These are phyloP conservation scores for Trissonchulus latispiculum DNA, from an alignment of 2,888 invertebrate genomes.

Conservation along the genomic window DNA sequence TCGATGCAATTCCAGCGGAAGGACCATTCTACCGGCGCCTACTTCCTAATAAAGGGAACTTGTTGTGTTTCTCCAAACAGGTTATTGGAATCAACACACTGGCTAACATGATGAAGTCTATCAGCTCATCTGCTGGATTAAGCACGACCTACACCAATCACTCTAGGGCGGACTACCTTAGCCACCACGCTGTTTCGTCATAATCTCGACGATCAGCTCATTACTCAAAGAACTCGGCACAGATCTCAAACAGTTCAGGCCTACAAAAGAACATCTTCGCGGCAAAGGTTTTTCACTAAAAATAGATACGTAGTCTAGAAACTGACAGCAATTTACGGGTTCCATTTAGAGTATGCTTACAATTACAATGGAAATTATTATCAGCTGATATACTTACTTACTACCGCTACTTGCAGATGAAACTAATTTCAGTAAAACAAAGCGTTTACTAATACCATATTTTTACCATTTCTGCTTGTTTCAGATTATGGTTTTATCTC, in stretches of 20 bases:
- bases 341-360: too few species aligned
- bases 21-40: not conserved
- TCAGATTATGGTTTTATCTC: not conserved
- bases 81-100: not conserved
- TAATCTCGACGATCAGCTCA: slow-evolving; percentile 6
- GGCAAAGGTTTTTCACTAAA: too few species aligned
- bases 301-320: too few species aligned
- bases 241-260: not conserved
- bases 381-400: too few species aligned
- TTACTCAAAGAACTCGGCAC: not conserved
- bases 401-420: too few species aligned
- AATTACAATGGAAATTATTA: too few species aligned
- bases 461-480: too few species aligned
- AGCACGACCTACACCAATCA: not conserved
- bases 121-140: not conserved
- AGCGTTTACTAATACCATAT: too few species aligned
- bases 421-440: too few species aligned
- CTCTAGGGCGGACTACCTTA: not conserved
- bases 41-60: not conserved
- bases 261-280: too few species aligned
- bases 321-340: too few species aligned
- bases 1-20: not conserved
- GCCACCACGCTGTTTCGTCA: not conserved
- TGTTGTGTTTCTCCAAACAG: not conserved
- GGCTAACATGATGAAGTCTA: not conserved